Percentiles rank a stretch among this genome's conserved stretches.
phyloP scores from a whole-genome alignment of 2,113 vertebrate species.

The Rallus limicola region DNA sequence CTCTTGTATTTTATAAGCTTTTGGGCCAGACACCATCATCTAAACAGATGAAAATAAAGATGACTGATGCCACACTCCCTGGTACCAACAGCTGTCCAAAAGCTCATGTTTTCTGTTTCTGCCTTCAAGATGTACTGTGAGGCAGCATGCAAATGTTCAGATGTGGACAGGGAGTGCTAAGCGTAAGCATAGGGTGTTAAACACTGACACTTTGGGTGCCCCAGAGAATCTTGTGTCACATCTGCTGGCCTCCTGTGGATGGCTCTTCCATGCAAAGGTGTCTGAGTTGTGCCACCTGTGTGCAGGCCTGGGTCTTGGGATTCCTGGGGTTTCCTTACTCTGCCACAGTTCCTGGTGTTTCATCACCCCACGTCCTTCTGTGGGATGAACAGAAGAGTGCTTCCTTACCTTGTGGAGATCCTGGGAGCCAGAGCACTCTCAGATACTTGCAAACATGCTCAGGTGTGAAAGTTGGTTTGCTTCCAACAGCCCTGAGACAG shows the following conservation, averaged over 20 bases:
- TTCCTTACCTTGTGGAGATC: background rate
- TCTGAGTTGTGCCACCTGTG: background rate
- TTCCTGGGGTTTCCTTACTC: background rate
- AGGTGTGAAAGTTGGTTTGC: background rate
- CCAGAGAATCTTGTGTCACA: background rate
- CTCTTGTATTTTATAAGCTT: background rate
- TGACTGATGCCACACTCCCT: background rate
- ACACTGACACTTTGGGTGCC: background rate
- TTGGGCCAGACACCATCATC: background rate
- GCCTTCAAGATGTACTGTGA: background rate
- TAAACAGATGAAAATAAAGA: background rate
- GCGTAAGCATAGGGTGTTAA: background rate
- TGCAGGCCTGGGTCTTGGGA: background rate
- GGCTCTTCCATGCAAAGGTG: background rate
- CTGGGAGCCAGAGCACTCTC: background rate
- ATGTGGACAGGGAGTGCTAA: background rate
- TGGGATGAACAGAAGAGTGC: background rate
- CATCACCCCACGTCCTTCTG: accelerated
- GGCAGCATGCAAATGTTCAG: background rate
- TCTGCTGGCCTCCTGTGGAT: background rate
- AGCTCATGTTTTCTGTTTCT: background rate
- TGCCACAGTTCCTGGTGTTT: background rate
- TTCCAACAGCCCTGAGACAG: background rate
- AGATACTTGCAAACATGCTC: background rate
- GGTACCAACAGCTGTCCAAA: background rate